These are phyloP conservation scores for Rhincodon typus DNA, from an alignment of 2,797 vertebrate species.

Conservation along the genomic window DNA sequence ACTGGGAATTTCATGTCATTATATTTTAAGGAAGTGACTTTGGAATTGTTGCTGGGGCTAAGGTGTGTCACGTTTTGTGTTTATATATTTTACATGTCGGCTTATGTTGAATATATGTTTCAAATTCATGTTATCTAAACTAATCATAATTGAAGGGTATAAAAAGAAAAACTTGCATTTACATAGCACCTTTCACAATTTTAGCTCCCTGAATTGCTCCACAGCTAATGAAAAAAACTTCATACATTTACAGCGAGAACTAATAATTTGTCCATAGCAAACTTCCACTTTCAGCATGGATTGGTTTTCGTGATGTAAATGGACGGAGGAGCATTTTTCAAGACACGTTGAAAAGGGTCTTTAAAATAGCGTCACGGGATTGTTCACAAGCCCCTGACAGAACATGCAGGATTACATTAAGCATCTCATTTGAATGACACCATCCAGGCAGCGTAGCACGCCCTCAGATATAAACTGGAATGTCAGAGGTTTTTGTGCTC, in stretches of 20 bases:
- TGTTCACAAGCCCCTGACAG: background rate
- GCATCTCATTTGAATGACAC: background rate
- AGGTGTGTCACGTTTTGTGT: background rate
- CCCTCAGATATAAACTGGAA: background rate
- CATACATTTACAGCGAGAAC: background rate
- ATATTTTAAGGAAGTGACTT: background rate
- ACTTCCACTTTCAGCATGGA: background rate
- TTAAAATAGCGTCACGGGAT: background rate
- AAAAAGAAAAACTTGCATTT: background rate
- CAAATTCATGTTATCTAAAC: background rate
- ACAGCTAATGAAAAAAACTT: background rate
- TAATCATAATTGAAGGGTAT: background rate
- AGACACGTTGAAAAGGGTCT: background rate
- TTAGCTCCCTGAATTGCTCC: background rate
- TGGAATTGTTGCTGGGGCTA: background rate
- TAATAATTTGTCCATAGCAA: background rate
- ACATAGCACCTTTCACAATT: background rate
- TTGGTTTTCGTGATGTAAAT: background rate
- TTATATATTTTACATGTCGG: background rate
- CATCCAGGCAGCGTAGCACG: background rate
- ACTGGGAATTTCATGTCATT: background rate
- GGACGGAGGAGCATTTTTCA: background rate
- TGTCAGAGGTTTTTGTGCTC: background rate
- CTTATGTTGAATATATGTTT: background rate
- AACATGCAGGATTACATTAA: background rate